Evolutionary conservation across 2,113 vertebrate genomes (phyloP), one percentile per base, ranked within the genome.

Genomic region (Chamaea fasciata): DNA sequence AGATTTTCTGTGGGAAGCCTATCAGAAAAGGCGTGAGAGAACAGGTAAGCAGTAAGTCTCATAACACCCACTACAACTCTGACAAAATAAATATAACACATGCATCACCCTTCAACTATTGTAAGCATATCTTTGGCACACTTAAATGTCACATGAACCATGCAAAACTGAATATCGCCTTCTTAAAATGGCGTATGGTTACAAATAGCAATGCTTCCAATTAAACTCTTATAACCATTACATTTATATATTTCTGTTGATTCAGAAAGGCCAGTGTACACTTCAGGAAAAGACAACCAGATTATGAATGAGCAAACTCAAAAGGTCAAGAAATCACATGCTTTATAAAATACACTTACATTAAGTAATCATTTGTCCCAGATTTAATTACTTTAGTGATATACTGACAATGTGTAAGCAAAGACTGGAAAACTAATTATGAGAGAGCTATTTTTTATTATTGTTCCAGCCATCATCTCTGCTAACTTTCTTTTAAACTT

Each of bases 291-390:
- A 78, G 68, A 78, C 21, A 83, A 70, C 4, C 19, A 44, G 22
- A 35, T 90, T 85, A 92, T 79, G 41, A 95, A 96, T 50, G 70
- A 81, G 33, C 26, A 79, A 91, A 64, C 59, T 95, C 79, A 65
- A 55, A 91, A 91, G 86, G 76, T 33, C 56, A 91, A 56, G 50
- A 83, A 53, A 77, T 37, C 6, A 67, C 16, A 77, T 42, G 68
- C 18, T 92, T 78, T 81, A 87, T 67, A 88, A 96, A 94, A 86
- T 26, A 87, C n/a, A 46, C 33, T 76, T 78, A 86, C 62, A 65
- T 94, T 87, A 95, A 96, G 59, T 53, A 95, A 95, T 42, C 22
- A 88, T 92, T 95, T 96, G 74, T 92, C 55, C 46, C 92, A 85
- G 12, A 56, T 82, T 93, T 92, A 95, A 94, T 92, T 92, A 89